These are phyloP conservation scores for Noturus placidus DNA, from an alignment of 2,113 vertebrate species.

Conservation along the genomic window DNA sequence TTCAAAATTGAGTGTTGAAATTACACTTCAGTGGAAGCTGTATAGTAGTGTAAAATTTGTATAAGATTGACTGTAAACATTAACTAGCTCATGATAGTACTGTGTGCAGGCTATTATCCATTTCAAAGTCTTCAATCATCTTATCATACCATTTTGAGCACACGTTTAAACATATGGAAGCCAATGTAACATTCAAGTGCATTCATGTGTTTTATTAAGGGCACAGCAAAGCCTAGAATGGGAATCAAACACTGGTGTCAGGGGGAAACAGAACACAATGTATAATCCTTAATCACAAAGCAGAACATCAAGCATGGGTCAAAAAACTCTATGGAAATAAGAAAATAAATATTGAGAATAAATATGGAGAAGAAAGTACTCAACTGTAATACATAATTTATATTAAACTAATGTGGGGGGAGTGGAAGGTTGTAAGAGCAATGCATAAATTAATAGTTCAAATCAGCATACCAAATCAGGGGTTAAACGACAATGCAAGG, in stretches of 20 bases:
- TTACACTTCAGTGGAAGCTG: background rate
- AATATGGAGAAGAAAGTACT: background rate
- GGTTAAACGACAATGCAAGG: background rate
- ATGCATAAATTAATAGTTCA: background rate
- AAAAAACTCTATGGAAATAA: background rate
- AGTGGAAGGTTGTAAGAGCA: background rate
- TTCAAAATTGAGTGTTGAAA: background rate
- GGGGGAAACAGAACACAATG: background rate
- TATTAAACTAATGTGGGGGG: background rate
- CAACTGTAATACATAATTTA: background rate
- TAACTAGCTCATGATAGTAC: background rate
- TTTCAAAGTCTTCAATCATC: background rate
- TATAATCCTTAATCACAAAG: background rate
- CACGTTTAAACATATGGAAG: background rate
- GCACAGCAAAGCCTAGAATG: background rate
- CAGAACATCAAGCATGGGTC: background rate
- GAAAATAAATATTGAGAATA: background rate
- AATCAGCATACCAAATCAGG: background rate
- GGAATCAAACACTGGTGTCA: background rate
- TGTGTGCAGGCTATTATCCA: background rate
- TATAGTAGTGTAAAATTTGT: background rate
- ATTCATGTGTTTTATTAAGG: background rate
- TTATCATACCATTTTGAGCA: background rate
- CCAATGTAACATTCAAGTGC: background rate
- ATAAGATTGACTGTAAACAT: background rate